phyloP scores from a whole-genome alignment of 2,888 invertebrate genomes.

The Eurytoma adleriae region DNA sequence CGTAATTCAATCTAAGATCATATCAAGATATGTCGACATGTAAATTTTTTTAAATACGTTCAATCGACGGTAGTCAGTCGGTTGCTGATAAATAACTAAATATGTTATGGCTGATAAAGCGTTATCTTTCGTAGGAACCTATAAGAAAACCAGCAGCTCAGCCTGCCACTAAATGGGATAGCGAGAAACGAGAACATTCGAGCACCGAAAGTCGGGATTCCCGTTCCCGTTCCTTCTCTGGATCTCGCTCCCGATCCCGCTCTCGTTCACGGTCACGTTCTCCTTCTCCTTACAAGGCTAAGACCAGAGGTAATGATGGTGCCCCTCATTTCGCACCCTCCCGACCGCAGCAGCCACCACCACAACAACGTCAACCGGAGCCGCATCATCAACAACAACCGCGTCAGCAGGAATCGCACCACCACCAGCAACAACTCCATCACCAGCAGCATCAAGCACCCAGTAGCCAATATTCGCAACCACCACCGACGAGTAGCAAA shows the following conservation, averaged over 20 bases:
- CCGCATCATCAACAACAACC: background rate
- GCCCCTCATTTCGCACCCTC: no score
- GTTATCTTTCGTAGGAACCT: no score
- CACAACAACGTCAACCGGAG: background rate
- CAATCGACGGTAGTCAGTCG: no score
- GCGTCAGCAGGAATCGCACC: background rate
- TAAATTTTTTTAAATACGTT: constrained; percentile 29
- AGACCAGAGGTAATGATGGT: constrained; percentile 4
- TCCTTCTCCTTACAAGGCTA: constrained; percentile 39
- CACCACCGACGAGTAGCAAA: constrained; percentile 24
- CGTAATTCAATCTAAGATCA: constrained; percentile 19
- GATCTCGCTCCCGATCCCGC: constrained; percentile 31
- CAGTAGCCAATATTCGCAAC: constrained; percentile 40
- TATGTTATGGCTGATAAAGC: no score
- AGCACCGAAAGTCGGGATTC: constrained; percentile 46
- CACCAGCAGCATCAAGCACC: constrained; percentile 10
- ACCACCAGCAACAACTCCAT: constrained; percentile 4
- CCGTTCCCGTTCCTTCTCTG: constrained; percentile 39
- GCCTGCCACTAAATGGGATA: constrained; percentile 53
- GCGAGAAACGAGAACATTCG: constrained; percentile 54
- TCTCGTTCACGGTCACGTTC: constrained; percentile 41
- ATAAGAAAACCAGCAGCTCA: constrained; percentile 26
- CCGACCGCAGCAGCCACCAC: background rate
- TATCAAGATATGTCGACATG: background rate
- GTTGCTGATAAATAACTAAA: no score